Percentiles rank a stretch among this genome's conserved stretches.
Conservation (phyloP, 2,113 vertebrate species). For the Cephalopholis sonnerati region DNA sequence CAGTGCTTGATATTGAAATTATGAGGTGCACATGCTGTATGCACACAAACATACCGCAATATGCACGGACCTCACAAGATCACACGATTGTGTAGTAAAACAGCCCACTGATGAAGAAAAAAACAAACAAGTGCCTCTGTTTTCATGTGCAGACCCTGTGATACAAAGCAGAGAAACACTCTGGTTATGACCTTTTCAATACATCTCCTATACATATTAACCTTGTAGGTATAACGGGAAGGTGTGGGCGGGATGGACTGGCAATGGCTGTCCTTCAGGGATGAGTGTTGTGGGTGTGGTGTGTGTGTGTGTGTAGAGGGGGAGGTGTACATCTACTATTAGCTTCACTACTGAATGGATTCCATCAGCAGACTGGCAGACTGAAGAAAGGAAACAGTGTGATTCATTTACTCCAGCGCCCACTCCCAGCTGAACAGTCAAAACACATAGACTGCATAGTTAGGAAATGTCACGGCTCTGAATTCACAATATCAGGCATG, state of each 20-base stretch:
- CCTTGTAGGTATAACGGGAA: constrained; percentile 74
- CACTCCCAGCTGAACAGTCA: constrained; percentile 71
- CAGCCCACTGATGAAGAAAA: constrained; percentile 31
- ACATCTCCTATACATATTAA: constrained; percentile 77
- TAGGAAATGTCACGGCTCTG: constrained; percentile 65
- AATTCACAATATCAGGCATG: constrained; percentile 54
- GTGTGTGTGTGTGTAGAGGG: constrained; percentile 46
- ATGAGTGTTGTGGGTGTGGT: constrained; percentile 60
- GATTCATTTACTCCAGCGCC: constrained; percentile 77
- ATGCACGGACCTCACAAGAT: constrained; percentile 3
- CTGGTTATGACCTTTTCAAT: constrained; percentile 76
- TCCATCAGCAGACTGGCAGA: constrained; percentile 73
- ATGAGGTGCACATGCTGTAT: constrained; percentile 5
- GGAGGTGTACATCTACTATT: constrained; percentile 67
- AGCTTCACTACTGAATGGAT: constrained; percentile 76
- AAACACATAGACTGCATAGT: constrained; percentile 73
- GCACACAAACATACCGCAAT: constrained; percentile 7
- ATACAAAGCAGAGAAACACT: constrained; percentile 38
- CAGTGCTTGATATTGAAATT: constrained; percentile 6
- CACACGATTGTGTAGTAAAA: constrained; percentile 25
- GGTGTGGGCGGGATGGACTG: constrained; percentile 73
- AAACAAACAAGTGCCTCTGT: constrained; percentile 57
- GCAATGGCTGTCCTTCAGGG: constrained; percentile 80
- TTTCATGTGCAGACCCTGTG: constrained; percentile 29
- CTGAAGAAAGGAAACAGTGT: constrained; percentile 74